Percentiles rank a stretch among this genome's conserved stretches.
Conservation (phyloP, 1,140 invertebrate genomes). For the Diorhabda carinulata region DNA sequence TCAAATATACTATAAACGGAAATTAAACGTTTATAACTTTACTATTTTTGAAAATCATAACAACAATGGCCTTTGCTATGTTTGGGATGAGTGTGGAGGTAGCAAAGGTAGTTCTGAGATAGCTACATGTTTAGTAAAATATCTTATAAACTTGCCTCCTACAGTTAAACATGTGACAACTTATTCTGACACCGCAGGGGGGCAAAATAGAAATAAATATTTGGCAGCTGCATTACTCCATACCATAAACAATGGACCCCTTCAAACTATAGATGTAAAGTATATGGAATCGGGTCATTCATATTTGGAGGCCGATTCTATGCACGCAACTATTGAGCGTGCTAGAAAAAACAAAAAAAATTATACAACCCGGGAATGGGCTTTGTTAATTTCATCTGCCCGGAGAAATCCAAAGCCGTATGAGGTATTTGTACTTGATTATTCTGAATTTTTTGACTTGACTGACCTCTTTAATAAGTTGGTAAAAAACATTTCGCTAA, state of each 20-base stretch:
- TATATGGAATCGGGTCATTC: constrained; percentile 3
- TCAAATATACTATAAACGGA: background rate
- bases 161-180: constrained; percentile 5
- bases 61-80: background rate
- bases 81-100: background rate
- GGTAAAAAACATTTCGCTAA: background rate
- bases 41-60: background rate
- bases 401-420: no score
- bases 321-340: constrained; percentile 1
- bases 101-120: background rate
- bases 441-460: constrained; percentile 5
- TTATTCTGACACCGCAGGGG: constrained; percentile 3
- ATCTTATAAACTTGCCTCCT: background rate
- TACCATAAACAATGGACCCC: background rate
- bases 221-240: background rate
- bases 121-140: background rate
- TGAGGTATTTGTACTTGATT: background rate
- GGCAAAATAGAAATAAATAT: constrained; percentile 6
- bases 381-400: no score
- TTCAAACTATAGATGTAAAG: constrained; percentile 2
- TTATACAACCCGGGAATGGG: background rate
- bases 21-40: background rate
- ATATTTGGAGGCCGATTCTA: constrained; percentile 10
- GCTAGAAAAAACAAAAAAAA: background rate
- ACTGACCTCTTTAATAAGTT: background rate